Evolutionary conservation across 2,113 vertebrate species (phyloP).

Genomic region (Scortum barcoo): DNA sequence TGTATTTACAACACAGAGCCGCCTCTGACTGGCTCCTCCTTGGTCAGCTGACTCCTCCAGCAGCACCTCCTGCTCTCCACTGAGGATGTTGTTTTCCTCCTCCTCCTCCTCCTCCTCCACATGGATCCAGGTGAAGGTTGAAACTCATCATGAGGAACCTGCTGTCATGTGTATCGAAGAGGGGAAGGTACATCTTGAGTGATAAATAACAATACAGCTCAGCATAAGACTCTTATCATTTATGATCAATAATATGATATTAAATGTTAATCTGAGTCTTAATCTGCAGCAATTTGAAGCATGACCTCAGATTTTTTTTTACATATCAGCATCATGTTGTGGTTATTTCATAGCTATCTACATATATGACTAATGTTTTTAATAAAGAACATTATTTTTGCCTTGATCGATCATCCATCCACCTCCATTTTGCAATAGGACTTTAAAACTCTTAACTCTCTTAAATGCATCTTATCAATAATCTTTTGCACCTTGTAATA

Average conservation of each 20-base stretch:
- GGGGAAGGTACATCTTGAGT: background rate
- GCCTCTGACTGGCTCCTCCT: slow-evolving; percentile 60
- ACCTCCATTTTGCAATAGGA: too few species aligned
- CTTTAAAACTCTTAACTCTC: too few species aligned
- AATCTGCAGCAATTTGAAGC: background rate
- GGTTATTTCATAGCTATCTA: too few species aligned
- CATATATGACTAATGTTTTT: too few species aligned
- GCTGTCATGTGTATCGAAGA: too few species aligned
- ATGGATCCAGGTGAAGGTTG: slow-evolving; percentile 60
- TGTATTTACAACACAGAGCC: slow-evolving; percentile 47
- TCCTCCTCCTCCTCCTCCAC: background rate
- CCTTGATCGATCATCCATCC: too few species aligned
- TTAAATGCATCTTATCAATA: too few species aligned
- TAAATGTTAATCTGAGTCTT: background rate
- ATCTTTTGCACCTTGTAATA: too few species aligned
- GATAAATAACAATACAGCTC: background rate
- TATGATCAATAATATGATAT: background rate
- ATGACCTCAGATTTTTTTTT: too few species aligned
- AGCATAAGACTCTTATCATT: background rate
- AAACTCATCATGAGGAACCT: slow-evolving; percentile 33
- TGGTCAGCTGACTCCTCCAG: slow-evolving; percentile 76
- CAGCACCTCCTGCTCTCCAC: too few species aligned
- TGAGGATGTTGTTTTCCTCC: background rate
- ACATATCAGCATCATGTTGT: too few species aligned
- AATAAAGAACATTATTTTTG: too few species aligned